Conservation (phyloP, 2,888 invertebrate species). For the Mimumesa dahlbomi region DNA sequence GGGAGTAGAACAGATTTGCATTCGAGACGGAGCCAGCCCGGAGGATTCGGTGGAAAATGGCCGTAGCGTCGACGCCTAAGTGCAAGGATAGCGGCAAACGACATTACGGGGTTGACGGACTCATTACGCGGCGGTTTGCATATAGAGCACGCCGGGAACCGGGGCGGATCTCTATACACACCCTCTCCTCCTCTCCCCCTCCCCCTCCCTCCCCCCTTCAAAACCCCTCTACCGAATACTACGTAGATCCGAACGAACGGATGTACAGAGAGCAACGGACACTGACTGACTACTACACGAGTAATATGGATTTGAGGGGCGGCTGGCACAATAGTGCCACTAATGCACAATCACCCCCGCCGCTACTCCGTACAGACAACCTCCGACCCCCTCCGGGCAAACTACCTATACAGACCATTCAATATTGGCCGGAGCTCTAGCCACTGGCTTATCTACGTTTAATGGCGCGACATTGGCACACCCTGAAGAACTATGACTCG, state of each 20-base stretch:
- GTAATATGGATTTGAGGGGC: constrained; percentile 78
- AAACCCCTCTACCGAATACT: too few species aligned
- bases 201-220: too few species aligned
- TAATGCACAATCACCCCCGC: constrained; percentile 77
- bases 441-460: constrained; percentile 74
- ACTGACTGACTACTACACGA: constrained; percentile 77
- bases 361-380: constrained; percentile 35
- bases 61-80: constrained; percentile 68
- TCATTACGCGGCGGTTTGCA: constrained; percentile 79
- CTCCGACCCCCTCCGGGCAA: constrained; percentile 70
- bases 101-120: constrained; percentile 79
- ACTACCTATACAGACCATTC: constrained; percentile 75
- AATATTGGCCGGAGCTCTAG: constrained; percentile 75
- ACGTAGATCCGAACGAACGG: constrained; percentile 58
- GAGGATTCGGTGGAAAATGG: constrained; percentile 74
- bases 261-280: constrained; percentile 60
- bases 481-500: constrained; percentile 57
- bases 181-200: too few species aligned
- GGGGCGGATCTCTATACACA: constrained; percentile 58
- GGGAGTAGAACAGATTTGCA: constrained; percentile 65
- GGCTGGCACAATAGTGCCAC: constrained; percentile 77
- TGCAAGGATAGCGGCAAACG: constrained; percentile 78
- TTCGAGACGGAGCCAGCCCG: constrained; percentile 70
- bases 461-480: constrained; percentile 66
- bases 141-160: constrained; percentile 72